phyloP scores from a whole-genome alignment of 2,797 vertebrate species.

The Pangasius krempfi region DNA sequence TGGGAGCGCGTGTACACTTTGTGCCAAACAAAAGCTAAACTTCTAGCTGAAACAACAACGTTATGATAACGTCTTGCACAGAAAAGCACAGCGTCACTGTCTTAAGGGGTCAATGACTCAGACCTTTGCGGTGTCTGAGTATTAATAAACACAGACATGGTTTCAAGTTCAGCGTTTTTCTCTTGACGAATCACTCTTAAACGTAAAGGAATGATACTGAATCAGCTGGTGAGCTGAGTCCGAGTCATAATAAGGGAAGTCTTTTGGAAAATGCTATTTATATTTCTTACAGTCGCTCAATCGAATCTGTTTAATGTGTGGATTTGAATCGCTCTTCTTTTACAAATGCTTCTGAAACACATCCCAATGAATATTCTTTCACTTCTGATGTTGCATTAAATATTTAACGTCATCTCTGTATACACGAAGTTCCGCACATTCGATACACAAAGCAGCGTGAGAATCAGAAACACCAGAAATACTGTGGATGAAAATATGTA shows the following conservation, averaged over 20 bases:
- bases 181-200: background rate
- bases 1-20: background rate
- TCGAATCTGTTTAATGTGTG: background rate
- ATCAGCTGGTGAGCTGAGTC: background rate
- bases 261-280: background rate
- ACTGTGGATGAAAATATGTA: too few relatives aligned
- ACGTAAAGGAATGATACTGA: background rate
- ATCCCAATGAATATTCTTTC: background rate
- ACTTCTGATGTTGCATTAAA: background rate
- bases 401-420: too few relatives aligned
- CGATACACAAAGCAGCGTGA: too few relatives aligned
- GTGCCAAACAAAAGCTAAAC: background rate
- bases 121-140: background rate
- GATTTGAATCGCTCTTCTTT: background rate
- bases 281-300: background rate
- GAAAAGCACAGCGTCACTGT: background rate
- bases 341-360: background rate
- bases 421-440: too few relatives aligned
- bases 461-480: too few relatives aligned
- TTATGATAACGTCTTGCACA: too few relatives aligned
- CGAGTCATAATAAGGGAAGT: background rate
- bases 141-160: background rate
- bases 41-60: background rate
- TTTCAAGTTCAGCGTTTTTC: background rate
- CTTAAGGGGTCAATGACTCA: background rate